These are phyloP conservation scores for Neocrepidodera transversa DNA, from an alignment of 2,888 invertebrate species.

Conservation along the genomic window DNA sequence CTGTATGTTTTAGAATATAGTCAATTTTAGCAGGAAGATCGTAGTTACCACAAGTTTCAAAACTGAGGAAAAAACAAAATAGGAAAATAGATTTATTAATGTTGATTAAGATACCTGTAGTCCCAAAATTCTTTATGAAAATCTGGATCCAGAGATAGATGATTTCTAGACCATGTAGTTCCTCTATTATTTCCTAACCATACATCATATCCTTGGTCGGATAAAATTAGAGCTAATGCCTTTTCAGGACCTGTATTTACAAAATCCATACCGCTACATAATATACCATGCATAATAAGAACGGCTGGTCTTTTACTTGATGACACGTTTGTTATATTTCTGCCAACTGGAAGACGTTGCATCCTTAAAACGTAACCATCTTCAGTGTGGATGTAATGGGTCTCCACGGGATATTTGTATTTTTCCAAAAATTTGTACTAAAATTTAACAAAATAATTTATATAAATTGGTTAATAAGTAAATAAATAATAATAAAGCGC, in stretches of 20 bases:
- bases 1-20: too few species aligned
- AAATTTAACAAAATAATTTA: neutral
- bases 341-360: slow-evolving; percentile 69
- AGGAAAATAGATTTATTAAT: too few species aligned
- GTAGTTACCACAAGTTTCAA: too few species aligned
- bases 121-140: slow-evolving; percentile 64
- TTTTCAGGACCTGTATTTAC: slow-evolving; percentile 73
- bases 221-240: slow-evolving; percentile 66
- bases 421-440: slow-evolving; percentile 1
- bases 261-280: slow-evolving; percentile 77
- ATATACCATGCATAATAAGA: slow-evolving; percentile 73
- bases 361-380: slow-evolving; percentile 83
- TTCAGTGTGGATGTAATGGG: slow-evolving; percentile 68
- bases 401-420: slow-evolving; percentile 68
- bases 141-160: slow-evolving; percentile 62
- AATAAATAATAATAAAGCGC: too few species aligned
- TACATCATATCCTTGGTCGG: slow-evolving; percentile 74
- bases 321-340: neutral
- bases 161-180: slow-evolving; percentile 69
- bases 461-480: too few species aligned
- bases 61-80: too few species aligned
- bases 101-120: too few species aligned
- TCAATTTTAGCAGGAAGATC: too few species aligned
- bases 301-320: slow-evolving; percentile 61
- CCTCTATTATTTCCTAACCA: slow-evolving; percentile 87